Conservation (phyloP, 2,888 invertebrate genomes). For the Argyresthia goedartella region DNA sequence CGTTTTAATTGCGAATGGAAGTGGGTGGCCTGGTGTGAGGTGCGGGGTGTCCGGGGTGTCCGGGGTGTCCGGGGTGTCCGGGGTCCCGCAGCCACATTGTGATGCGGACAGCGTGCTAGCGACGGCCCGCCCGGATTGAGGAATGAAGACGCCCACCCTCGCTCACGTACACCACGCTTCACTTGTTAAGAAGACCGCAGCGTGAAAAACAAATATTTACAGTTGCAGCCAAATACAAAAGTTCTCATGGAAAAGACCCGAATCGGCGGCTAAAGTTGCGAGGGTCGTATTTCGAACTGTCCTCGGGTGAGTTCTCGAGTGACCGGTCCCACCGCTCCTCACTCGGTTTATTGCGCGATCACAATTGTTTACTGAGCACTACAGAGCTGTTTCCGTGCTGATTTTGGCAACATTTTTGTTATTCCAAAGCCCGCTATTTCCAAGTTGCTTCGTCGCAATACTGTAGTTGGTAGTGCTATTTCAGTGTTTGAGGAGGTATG, state of each 20-base stretch:
- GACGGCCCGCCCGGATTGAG: slow-evolving; percentile 25
- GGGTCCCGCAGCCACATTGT: slow-evolving; percentile 28
- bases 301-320: slow-evolving; percentile 41
- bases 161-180: slow-evolving; percentile 44
- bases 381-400: slow-evolving; percentile 41
- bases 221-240: slow-evolving; percentile 51
- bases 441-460: neutral
- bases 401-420: slow-evolving; percentile 50
- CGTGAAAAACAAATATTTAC: slow-evolving; percentile 53
- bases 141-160: slow-evolving; percentile 32
- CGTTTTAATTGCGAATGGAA: slow-evolving; percentile 52
- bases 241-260: slow-evolving; percentile 45
- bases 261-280: slow-evolving; percentile 30
- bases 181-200: slow-evolving; percentile 51
- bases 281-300: slow-evolving; percentile 40
- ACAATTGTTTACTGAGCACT: slow-evolving; percentile 54
- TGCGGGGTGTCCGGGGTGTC: slow-evolving; percentile 11
- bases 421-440: slow-evolving; percentile 1
- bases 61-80: slow-evolving; percentile 18
- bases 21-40: slow-evolving; percentile 22
- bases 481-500: neutral
- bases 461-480: neutral
- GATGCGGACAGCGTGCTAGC: slow-evolving; percentile 30
- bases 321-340: slow-evolving; percentile 26
- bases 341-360: slow-evolving; percentile 42